Evolutionary conservation across 2,888 invertebrate species (phyloP).

Genomic region (Clitarchus hookeri): DNA sequence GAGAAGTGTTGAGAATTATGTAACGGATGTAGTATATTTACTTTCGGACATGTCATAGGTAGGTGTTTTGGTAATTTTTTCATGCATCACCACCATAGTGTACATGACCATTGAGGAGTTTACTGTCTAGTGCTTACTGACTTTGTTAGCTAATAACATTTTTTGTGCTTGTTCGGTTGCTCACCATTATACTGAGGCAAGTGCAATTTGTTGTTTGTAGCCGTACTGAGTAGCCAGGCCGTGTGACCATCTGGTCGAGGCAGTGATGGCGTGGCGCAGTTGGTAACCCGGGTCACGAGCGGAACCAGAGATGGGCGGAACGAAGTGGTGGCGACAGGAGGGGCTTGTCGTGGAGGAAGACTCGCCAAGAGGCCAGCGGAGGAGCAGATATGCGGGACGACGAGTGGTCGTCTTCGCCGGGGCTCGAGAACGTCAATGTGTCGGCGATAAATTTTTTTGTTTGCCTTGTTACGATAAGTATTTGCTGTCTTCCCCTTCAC

Average conservation of each 20-base stretch:
- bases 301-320: neutral
- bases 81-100: too few relatives aligned
- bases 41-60: too few relatives aligned
- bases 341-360: slow-evolving; percentile 7
- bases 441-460: neutral
- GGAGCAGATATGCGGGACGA: neutral
- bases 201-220: slow-evolving; percentile 28
- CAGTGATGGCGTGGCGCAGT: slow-evolving; percentile 37
- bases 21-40: too few relatives aligned
- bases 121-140: too few relatives aligned
- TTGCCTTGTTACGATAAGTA: neutral
- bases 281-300: slow-evolving; percentile 14
- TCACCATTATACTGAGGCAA: too few relatives aligned
- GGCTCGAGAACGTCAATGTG: neutral
- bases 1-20: too few relatives aligned
- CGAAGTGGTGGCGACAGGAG: neutral
- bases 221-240: slow-evolving; percentile 42
- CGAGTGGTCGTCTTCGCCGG: slow-evolving; percentile 3
- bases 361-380: slow-evolving; percentile 1
- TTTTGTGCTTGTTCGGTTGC: too few relatives aligned
- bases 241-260: slow-evolving; percentile 41
- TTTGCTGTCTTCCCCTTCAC: neutral
- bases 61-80: too few relatives aligned
- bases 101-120: too few relatives aligned
- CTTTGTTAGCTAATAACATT: too few relatives aligned